phyloP scores from a whole-genome alignment of 1,140 invertebrate species.

The Conus ventricosus region DNA sequence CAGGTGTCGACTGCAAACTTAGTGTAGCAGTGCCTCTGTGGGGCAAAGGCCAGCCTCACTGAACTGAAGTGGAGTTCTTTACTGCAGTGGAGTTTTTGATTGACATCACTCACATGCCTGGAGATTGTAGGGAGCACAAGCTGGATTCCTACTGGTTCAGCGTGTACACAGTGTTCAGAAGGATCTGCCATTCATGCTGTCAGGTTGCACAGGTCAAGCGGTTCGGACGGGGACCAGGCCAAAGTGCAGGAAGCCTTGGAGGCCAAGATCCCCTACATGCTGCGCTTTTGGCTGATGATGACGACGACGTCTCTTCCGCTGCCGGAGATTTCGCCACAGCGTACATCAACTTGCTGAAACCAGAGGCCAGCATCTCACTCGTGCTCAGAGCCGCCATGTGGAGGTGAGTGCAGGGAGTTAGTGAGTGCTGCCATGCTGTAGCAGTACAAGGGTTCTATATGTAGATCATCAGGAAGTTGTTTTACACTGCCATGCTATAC shows the following conservation, averaged over 20 bases:
- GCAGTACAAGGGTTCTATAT: too few species aligned
- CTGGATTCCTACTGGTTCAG: too few species aligned
- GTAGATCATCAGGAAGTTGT: too few species aligned
- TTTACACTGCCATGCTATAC: too few species aligned
- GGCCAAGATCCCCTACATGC: constrained; percentile 76
- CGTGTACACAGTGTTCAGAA: not conserved
- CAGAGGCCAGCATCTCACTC: constrained; percentile 55
- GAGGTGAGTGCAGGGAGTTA: constrained; percentile 62
- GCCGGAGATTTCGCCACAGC: constrained; percentile 78
- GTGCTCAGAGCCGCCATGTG: constrained; percentile 70
- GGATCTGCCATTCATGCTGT: constrained; percentile 40
- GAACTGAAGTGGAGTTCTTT: too few species aligned
- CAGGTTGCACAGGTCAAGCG: constrained; percentile 72
- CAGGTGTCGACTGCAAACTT: too few species aligned
- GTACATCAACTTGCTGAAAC: constrained; percentile 77
- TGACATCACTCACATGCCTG: too few species aligned
- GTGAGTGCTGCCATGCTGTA: too few species aligned
- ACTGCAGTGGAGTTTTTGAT: too few species aligned
- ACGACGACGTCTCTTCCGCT: constrained; percentile 78
- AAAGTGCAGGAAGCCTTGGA: constrained; percentile 75
- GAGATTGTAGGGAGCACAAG: too few species aligned
- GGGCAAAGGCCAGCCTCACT: too few species aligned
- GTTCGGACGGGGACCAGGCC: constrained; percentile 63
- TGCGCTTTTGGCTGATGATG: constrained; percentile 78
- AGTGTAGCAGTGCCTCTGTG: too few species aligned